phyloP scores from a whole-genome alignment of 2,797 vertebrate genomes.

The Delichon dasypus region DNA sequence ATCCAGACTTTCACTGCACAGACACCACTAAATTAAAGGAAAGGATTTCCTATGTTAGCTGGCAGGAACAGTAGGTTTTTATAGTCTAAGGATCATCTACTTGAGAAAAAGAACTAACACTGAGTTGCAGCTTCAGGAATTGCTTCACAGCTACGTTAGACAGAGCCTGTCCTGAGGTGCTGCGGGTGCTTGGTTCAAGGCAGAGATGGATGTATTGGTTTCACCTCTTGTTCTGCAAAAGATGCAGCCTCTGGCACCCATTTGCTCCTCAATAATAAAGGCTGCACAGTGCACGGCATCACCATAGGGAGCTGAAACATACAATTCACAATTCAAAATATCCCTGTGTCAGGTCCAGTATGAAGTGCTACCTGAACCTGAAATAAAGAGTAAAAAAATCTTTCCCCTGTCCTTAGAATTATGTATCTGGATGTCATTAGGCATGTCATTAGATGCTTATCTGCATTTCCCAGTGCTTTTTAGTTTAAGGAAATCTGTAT shows the following conservation, averaged over 20 bases:
- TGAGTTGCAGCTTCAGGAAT: neutral
- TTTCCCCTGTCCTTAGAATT: neutral
- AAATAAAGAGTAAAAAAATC: neutral
- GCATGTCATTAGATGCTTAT: neutral
- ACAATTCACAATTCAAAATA: neutral
- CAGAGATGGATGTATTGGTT: neutral
- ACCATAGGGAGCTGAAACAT: neutral
- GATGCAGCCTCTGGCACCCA: neutral
- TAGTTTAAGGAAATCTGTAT: neutral
- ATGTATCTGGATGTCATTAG: rapidly evolving
- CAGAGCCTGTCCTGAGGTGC: neutral
- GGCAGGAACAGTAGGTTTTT: neutral
- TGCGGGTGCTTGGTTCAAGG: neutral
- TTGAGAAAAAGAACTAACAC: neutral
- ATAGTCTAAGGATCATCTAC: neutral
- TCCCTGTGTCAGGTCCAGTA: neutral
- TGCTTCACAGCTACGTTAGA: rapidly evolving
- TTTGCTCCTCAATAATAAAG: neutral
- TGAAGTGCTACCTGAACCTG: neutral
- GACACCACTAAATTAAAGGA: neutral
- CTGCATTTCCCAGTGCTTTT: neutral
- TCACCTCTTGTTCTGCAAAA: neutral
- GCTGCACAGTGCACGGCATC: neutral
- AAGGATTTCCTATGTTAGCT: neutral
- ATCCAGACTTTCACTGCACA: neutral